Conservation (phyloP, 2,888 invertebrate species). For the Dione juno region DNA sequence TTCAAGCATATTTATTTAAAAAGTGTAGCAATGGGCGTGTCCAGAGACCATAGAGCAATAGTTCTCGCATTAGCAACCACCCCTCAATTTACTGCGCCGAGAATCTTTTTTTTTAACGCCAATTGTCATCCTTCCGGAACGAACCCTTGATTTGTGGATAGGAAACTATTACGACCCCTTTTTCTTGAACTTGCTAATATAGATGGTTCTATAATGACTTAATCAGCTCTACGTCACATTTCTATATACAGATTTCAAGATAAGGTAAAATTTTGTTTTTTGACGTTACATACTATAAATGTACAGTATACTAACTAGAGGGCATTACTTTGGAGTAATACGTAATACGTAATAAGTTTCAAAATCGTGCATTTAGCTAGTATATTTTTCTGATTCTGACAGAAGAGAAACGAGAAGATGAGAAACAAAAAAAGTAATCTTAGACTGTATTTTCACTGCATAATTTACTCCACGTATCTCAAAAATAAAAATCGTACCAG, state of each 20-base stretch:
- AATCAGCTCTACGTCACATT: not conserved
- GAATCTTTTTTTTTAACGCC: conserved; percentile 19
- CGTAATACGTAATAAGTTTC: too few relatives aligned
- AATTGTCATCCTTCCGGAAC: conserved; percentile 18
- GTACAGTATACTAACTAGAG: too few relatives aligned
- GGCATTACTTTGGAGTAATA: too few relatives aligned
- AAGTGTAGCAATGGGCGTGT: not conserved
- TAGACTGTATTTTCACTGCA: too few relatives aligned
- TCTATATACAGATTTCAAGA: not conserved
- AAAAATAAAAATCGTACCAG: not conserved
- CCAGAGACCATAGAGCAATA: conserved; percentile 7
- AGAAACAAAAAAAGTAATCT: too few relatives aligned
- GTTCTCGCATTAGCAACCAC: conserved; percentile 18
- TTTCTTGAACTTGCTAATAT: not conserved
- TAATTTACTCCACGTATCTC: too few relatives aligned
- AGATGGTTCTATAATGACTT: not conserved
- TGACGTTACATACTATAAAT: too few relatives aligned
- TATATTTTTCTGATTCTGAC: too few relatives aligned
- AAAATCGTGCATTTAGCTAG: too few relatives aligned
- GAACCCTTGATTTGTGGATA: conserved; percentile 12
- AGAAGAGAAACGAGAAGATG: too few relatives aligned
- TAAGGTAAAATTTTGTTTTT: too few relatives aligned
- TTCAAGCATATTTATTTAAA: not conserved
- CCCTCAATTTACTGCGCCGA: conserved; percentile 9
- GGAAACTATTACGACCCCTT: conserved; percentile 20